phyloP scores from a whole-genome alignment of 1,140 invertebrate genomes.

The Polypedilum vanderplanki region DNA sequence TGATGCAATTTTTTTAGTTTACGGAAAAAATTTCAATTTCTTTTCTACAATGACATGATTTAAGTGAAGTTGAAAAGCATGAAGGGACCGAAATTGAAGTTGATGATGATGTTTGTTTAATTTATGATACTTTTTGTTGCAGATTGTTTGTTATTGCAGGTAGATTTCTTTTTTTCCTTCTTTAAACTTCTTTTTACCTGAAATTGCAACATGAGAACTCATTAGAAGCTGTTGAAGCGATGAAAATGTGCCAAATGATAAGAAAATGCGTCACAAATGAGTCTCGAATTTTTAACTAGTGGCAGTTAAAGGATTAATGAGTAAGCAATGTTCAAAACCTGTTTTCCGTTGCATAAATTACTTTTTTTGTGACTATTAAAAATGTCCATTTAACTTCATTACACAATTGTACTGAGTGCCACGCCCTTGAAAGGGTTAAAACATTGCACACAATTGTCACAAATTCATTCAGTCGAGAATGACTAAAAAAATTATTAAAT shows the following conservation, averaged over 20 bases:
- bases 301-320: background rate
- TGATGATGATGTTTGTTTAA: too few species aligned
- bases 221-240: background rate
- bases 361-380: too few species aligned
- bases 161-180: background rate
- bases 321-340: background rate
- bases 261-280: background rate
- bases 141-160: background rate
- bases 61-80: too few species aligned
- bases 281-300: background rate
- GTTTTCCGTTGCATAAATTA: background rate
- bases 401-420: background rate
- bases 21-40: too few species aligned
- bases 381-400: background rate
- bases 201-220: background rate
- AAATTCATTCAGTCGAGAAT: background rate
- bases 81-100: too few species aligned
- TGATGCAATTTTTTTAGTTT: too few species aligned
- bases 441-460: background rate
- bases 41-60: too few species aligned
- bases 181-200: background rate
- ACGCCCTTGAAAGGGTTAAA: constrained; percentile 5
- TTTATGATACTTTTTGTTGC: too few species aligned
- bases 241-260: background rate
- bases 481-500: background rate